Base-by-base conservation (phyloP, 2,888 invertebrate species). In the Lordiphosa andalusiaca region DNA sequence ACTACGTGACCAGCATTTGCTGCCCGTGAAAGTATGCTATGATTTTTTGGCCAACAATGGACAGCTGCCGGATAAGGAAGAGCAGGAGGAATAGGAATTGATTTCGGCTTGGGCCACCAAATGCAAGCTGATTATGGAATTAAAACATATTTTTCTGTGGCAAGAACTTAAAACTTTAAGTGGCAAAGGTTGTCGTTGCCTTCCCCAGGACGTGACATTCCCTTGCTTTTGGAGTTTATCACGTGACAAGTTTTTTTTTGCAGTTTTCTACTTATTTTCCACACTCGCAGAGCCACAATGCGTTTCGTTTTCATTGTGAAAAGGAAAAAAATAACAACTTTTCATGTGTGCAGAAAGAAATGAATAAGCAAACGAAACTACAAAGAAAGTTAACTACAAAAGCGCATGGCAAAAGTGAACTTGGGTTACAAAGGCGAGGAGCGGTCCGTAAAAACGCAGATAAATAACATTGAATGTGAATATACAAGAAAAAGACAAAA, bases 1-100 rank as follows among this genome's bases (percentile, higher is more conserved):
- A 33, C 13, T 56, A 86, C 85, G 85, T 86, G 85, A 85, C 74
- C 66, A 71, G 86, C 83, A 86, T 85, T 70, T 59, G 68, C 66
- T 57, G 59, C 62, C 58, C 68, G 52, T 50, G 35, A 66, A 77
- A 74, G 61, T 68, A 66, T 64, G 68, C 78, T 66, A 66, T 62
- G 73, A 64, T 70, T 58, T 51, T 58, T 37, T 10, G 12, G 69
- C 60, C 49, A 35, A 41, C 30, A 48, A 35, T 50, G 69, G 59
- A 12, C 9, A 44, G 51, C 53, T 41, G 55, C 16, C 16, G 16
- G 16, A 16, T 16, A 16, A 16, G 30, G 19, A 25, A 6, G 25
- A 25, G 25, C 1, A 6, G 44, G 71, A 65, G 71, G 78, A 78
- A 78, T 64, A 75, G 61, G 73, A 75, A 73, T 75, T 81, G 81